Evolutionary conservation across 1,140 invertebrate genomes (phyloP).

Genomic region (Stegodyphus dumicola): DNA sequence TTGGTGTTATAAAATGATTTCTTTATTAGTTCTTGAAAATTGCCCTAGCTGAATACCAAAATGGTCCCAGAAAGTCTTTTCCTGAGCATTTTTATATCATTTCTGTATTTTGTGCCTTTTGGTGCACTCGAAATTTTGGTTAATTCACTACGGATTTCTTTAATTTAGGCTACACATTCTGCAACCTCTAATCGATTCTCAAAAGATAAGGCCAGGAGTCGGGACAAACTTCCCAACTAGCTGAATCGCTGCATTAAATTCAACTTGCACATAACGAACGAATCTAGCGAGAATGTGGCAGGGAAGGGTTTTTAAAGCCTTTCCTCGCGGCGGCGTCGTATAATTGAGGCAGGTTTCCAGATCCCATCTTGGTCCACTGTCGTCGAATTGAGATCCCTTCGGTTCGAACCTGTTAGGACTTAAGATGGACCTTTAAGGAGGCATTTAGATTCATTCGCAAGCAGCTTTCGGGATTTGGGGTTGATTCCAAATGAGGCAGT

Average conservation of each 20-base stretch:
- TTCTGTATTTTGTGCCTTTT: no score
- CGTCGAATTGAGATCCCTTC: not conserved
- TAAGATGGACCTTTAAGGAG: conserved; percentile 30
- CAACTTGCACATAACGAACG: not conserved
- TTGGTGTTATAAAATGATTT: no score
- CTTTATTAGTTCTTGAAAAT: no score
- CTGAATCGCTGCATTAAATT: conserved; percentile 11
- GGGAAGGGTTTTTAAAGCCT: conserved; percentile 18
- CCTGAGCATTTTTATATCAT: no score
- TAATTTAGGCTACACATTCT: no score
- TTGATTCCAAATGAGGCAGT: conserved; percentile 48
- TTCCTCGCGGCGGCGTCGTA: conserved; percentile 15
- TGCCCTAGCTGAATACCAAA: no score
- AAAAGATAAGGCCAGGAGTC: no score
- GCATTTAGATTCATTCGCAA: conserved; percentile 49
- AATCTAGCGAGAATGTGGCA: conserved; percentile 4
- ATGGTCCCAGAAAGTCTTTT: no score
- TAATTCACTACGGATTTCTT: no score
- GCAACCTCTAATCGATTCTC: no score
- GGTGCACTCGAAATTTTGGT: no score
- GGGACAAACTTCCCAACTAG: not conserved
- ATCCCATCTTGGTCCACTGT: not conserved
- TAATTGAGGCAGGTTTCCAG: conserved; percentile 24
- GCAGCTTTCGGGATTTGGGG: conserved; percentile 46
- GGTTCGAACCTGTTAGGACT: conserved; percentile 35